Evolutionary conservation across 2,797 vertebrate genomes (phyloP).

Genomic region (Gorsachius magnificus): DNA sequence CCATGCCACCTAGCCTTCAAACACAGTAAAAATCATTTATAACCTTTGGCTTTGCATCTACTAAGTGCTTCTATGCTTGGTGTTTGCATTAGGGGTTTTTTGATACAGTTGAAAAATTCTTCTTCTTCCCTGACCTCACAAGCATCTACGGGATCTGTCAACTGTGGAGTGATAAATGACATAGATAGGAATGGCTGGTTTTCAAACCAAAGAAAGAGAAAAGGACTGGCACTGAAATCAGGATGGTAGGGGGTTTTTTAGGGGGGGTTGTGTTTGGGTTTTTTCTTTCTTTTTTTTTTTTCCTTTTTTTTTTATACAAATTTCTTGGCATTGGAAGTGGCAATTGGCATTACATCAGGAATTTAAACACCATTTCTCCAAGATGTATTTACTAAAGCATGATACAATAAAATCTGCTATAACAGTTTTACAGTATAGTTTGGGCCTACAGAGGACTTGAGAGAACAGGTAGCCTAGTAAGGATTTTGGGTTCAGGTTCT

Average conservation of each 20-base stretch:
- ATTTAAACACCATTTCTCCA: neutral
- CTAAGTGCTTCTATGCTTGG: neutral
- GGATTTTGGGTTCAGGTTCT: neutral
- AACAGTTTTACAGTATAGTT: neutral
- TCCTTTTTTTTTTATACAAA: neutral
- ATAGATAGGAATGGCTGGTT: neutral
- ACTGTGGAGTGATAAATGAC: neutral
- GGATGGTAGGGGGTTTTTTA: neutral
- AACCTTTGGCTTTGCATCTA: neutral
- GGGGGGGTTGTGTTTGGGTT: too few relatives aligned
- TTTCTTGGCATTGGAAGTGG: neutral
- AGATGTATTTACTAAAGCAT: neutral
- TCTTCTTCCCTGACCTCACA: neutral
- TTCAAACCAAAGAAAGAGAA: neutral
- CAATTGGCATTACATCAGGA: neutral
- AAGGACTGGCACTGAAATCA: neutral
- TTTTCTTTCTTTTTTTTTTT: neutral
- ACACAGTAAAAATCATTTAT: neutral
- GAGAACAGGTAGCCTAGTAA: neutral
- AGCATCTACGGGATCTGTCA: neutral
- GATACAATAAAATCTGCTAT: neutral
- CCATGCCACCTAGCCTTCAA: neutral
- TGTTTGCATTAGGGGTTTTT: neutral
- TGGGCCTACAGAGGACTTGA: neutral
- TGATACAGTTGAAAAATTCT: neutral